phyloP scores from a whole-genome alignment of 53 echinoderm and acorn worm genomes.

The Actinopyga echinites region DNA sequence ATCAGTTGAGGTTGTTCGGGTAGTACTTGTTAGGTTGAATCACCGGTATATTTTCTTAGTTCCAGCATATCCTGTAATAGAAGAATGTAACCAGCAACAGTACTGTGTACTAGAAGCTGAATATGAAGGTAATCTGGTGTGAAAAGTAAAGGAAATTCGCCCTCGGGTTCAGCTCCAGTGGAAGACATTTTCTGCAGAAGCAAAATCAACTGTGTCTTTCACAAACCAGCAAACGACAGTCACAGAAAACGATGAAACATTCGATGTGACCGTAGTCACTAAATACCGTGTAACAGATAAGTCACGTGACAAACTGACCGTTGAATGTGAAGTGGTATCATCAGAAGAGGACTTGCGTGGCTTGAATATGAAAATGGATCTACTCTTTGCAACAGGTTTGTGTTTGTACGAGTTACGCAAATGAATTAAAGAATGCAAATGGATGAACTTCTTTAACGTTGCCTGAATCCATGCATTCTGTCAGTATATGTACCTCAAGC shows the following conservation, averaged over 20 bases:
- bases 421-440: no score
- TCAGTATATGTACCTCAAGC: no score
- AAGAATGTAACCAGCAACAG: conserved; percentile 7
- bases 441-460: no score
- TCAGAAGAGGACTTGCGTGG: background rate
- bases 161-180: background rate
- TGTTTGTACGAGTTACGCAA: no score
- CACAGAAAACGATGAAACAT: background rate
- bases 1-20: no score
- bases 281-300: background rate
- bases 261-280: background rate
- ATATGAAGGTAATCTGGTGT: background rate
- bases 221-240: background rate
- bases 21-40: background rate
- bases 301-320: background rate
- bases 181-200: background rate
- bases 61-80: conserved; percentile 2
- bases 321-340: background rate
- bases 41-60: no score
- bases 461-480: no score
- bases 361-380: background rate
- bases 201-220: background rate
- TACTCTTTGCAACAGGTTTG: background rate
- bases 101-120: background rate
- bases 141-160: background rate